Evolutionary conservation across 2,113 vertebrate genomes (phyloP).

Genomic region (Albula glossodonta): DNA sequence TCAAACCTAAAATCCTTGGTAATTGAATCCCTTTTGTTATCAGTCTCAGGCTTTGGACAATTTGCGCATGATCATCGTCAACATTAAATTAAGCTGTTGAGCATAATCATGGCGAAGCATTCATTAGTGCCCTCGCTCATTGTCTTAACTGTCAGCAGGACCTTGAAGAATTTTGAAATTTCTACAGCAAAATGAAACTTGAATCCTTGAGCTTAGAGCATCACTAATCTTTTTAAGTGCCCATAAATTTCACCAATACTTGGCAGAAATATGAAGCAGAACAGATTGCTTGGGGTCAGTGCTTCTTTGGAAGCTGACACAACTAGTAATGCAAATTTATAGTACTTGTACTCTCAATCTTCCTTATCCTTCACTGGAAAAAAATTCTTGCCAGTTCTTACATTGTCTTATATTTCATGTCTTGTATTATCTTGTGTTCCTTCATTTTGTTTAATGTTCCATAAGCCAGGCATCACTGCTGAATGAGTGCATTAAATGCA

Average conservation of each 20-base stretch:
- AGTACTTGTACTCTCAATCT: conserved; percentile 21
- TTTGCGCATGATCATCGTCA: background rate
- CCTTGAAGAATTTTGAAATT: background rate
- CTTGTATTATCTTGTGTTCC: background rate
- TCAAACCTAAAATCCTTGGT: background rate
- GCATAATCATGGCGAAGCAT: background rate
- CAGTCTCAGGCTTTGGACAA: background rate
- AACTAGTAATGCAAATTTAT: conserved; percentile 32
- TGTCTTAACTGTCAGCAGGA: background rate
- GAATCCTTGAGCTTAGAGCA: conserved; percentile 27
- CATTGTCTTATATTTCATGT: background rate
- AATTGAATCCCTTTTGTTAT: background rate
- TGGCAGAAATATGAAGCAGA: conserved; percentile 11
- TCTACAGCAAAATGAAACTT: background rate
- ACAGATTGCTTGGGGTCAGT: conserved; percentile 32
- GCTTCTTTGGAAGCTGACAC: conserved; percentile 4
- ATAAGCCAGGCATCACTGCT: background rate
- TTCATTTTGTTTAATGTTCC: background rate
- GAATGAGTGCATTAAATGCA: background rate
- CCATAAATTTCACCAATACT: conserved; percentile 35
- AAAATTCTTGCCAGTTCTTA: conserved; percentile 2
- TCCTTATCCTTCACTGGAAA: conserved; percentile 13
- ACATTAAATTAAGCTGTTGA: background rate
- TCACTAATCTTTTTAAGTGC: conserved; percentile 49
- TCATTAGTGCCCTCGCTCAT: background rate